Percentiles rank a stretch among this genome's conserved stretches.
Conservation (phyloP, 2,888 invertebrate species). For the Cepaea hortensis region DNA sequence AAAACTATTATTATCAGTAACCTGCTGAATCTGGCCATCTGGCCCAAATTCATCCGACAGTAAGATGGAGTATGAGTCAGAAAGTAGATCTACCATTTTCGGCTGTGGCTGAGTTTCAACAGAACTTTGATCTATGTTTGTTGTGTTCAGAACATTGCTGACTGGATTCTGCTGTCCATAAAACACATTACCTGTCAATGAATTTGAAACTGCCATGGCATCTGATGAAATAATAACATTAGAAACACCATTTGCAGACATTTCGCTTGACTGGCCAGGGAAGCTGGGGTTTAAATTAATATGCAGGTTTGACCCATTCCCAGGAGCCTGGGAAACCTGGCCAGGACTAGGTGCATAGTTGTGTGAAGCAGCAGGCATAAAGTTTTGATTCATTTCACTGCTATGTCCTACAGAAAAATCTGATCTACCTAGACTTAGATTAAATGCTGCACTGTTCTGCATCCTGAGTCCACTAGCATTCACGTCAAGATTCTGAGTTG, state of each 20-base stretch:
- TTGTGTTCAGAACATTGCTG: not conserved
- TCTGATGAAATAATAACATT: too few relatives aligned
- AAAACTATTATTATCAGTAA: not conserved
- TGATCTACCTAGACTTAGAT: not conserved
- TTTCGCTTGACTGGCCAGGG: not conserved
- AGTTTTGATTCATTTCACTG: not conserved
- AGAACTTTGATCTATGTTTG: not conserved
- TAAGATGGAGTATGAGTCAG: conserved; percentile 40
- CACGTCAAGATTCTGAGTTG: not conserved
- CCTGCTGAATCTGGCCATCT: not conserved
- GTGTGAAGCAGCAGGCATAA: not conserved
- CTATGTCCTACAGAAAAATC: not conserved
- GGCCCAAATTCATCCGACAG: conserved; percentile 26
- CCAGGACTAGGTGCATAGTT: not conserved
- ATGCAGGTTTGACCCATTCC: not conserved
- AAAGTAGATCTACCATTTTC: conserved; percentile 44
- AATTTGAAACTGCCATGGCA: not conserved
- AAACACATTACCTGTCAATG: not conserved
- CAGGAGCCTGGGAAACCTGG: not conserved
- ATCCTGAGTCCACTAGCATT: not conserved
- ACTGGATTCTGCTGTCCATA: not conserved
- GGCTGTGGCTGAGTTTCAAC: conserved; percentile 16
- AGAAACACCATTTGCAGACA: not conserved
- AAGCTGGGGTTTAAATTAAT: not conserved
- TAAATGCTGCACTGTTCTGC: not conserved